A percentile compares a stretch with the other conserved stretches of the same genome.
These are phyloP conservation scores for Cephalopterus ornatus DNA, from an alignment of 2,113 vertebrate species.

Conservation along the genomic window DNA sequence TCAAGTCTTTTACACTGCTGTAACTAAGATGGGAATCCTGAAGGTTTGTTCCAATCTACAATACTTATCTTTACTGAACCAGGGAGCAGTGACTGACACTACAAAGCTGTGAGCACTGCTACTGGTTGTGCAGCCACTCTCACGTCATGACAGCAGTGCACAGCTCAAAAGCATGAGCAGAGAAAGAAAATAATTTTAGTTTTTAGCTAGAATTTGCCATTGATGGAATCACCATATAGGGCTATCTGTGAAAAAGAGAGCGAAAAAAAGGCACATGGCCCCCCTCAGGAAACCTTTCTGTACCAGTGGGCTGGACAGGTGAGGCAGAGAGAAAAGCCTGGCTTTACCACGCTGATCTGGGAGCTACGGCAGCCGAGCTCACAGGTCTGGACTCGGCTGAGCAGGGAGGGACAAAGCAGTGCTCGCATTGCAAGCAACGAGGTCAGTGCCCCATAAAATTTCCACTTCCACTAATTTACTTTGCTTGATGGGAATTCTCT, in stretches of 20 bases:
- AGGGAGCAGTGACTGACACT: not conserved
- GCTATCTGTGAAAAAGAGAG: not conserved
- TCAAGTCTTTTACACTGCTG: not conserved
- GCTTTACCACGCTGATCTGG: not conserved
- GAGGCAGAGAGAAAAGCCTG: not conserved
- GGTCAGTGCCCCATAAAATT: not conserved
- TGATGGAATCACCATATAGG: not conserved
- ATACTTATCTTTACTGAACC: not conserved
- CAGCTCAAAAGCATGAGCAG: not conserved
- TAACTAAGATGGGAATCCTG: not conserved
- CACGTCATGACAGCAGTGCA: rapidly evolving
- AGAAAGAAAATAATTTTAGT: not conserved
- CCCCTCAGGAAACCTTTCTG: not conserved
- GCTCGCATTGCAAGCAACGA: not conserved
- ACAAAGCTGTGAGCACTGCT: not conserved
- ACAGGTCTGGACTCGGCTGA: not conserved
- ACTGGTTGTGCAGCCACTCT: not conserved
- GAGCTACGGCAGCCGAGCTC: not conserved
- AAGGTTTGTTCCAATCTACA: not conserved
- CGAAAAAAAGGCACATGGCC: not conserved
- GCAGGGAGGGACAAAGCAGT: not conserved
- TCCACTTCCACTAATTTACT: not conserved
- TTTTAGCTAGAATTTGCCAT: not conserved
- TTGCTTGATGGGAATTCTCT: not conserved
- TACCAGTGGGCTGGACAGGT: not conserved